Evolutionary conservation across 2,797 vertebrate species (phyloP), one percentile per base, ranked within the genome.

Genomic region (Alfaro cultratus): DNA sequence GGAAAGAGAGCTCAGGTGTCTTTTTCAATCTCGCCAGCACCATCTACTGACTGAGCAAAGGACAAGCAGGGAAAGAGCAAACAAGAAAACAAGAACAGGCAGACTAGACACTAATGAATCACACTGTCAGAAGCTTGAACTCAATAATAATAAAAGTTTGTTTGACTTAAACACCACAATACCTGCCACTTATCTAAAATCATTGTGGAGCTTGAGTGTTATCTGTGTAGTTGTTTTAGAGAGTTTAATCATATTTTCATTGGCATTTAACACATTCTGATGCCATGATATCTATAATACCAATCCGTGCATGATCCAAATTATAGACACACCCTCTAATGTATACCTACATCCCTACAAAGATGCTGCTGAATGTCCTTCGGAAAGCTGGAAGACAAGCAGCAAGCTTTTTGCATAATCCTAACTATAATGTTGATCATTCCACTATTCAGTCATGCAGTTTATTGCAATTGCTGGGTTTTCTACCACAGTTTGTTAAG

Each of bases 41-140:
- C 87, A 90, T 90, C 93, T 94, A 82, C 83, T 90, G 93, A 41
- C 76, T 29, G 51, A 84, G 11, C 3, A n/a, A 12, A 4, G 79
- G 5, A 78, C n/a, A 49, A 80, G 41, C 76, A 86, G 31, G 41
- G 2, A 47, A 46, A 41, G 10, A 47, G 10, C n/a, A 31, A 62
- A 51, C 55, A 39, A 7, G 1, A 43, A 57, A 70, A 55, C 5
- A 49, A 18, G 21, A 26, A 45, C 11, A 23, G 15, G 36, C 23
- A 68, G 21, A 23, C 64, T 13, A 12, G 36, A 34, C 12, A n/a
- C 23, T n/a, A 34, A 49, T 47, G n/a, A 78, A 51, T 31, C 26
- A 41, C 11, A 31, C 11, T 16, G 23, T 7, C 21, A 57, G 18
- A 29, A 68, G 26, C 41, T n/a, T 15, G 1, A 71, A 26, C 41